phyloP scores from a whole-genome alignment of 64 coral and sea anemone genomes.

The Cladopsammia gracilis region DNA sequence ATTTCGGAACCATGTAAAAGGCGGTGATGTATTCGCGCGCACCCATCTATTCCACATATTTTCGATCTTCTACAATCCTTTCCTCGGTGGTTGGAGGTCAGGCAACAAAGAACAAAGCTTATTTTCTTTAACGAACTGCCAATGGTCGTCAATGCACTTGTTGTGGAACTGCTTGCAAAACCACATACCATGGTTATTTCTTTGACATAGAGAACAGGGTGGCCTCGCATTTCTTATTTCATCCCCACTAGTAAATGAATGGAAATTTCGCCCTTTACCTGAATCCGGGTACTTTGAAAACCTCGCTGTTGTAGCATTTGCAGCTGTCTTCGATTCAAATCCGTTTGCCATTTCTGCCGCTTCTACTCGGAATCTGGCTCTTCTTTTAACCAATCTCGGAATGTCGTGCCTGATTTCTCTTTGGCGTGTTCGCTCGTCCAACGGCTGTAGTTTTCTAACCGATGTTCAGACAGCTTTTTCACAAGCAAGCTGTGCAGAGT shows the following conservation, averaged over 20 bases:
- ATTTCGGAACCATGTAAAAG: neutral
- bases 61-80: neutral
- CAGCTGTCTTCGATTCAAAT: neutral
- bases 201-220: neutral
- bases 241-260: neutral
- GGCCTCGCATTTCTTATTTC: neutral
- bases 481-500: constrained; percentile 49
- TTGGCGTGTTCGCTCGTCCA: neutral
- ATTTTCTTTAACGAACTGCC: constrained; percentile 51
- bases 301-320: neutral
- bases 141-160: neutral
- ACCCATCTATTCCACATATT: constrained; percentile 44
- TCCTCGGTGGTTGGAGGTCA: constrained; percentile 17
- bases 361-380: constrained; percentile 25
- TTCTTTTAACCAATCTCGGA: constrained; percentile 61
- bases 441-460: constrained; percentile 48
- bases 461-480: constrained; percentile 35
- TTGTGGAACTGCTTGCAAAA: constrained; percentile 13
- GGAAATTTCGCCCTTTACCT: neutral
- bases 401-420: constrained; percentile 4
- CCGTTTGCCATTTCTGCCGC: constrained; percentile 20
- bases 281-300: neutral
- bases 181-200: constrained; percentile 3
- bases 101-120: constrained; percentile 45
- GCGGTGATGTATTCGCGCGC: constrained; percentile 23